Base-by-base conservation (phyloP, 1,140 invertebrate genomes). In the Apocrypta bakeri region DNA sequence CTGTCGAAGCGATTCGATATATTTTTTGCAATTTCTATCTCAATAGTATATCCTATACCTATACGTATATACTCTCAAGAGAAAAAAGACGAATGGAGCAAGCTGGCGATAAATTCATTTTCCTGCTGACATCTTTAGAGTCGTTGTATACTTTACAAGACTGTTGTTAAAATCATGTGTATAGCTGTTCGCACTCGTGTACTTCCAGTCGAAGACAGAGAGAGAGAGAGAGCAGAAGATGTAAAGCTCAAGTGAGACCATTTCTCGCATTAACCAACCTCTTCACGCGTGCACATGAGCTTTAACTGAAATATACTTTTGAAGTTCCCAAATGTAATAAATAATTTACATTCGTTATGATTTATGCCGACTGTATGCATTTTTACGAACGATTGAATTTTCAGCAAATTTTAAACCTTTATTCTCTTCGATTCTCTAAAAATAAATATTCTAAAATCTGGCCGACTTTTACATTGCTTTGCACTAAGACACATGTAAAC, bases 41-140 rank as follows among this genome's bases (percentile, higher is more conserved):
- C 69, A 24, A 72, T 40, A 37, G 29, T 14, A 17, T 2, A 9
- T 9, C 3, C 33, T 37, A n/a, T n/a, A n/a, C n/a, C n/a, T n/a
- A n/a, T n/a, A n/a, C 33, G 33, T 37, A 37, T 9, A 37, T 9
- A 37, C 33, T 2, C 33, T 37, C 9, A 37, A 27, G 12, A 7
- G 12, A 1, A 72, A 80, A 72, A 80, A 27, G 66, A 80, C 6
- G 69, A 72, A 80, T 63, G 48, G 33, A 56, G 48, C 33, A 9
- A 80, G 14, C n/a, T 63, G 48, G 40, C 17, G 25, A 74, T 81
- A 81, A 81, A 81, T 81, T 81, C 61, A 81, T 81, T 73, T 73
- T n/a, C 48, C 79, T 29, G 24, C 69, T 63, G 79, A 80, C 69
- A 80, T 68, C 61, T 81, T 81, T 81, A 75, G 74, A 81, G 79